These are phyloP conservation scores for Melanotaenia parkinsoni DNA, from an alignment of 2,797 vertebrate genomes.

Conservation along the genomic window DNA sequence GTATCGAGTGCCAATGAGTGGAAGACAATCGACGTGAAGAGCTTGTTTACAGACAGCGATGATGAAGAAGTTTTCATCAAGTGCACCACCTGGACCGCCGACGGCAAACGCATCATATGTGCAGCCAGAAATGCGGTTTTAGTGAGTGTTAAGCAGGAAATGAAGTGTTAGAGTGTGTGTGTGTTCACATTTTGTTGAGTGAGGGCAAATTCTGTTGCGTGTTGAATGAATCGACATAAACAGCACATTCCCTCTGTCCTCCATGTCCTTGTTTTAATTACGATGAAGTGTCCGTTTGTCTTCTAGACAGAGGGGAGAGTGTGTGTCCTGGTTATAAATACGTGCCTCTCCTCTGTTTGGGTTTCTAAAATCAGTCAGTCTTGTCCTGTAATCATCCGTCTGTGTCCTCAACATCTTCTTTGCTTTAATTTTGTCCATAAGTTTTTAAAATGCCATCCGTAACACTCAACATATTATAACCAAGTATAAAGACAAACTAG, in stretches of 20 bases:
- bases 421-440: background rate
- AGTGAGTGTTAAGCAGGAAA: slow-evolving; percentile 80
- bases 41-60: slow-evolving; percentile 81
- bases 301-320: slow-evolving; percentile 12
- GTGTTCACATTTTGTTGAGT: background rate
- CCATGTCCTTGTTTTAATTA: slow-evolving; percentile 9
- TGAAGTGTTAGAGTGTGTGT: background rate
- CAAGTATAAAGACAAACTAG: background rate
- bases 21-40: slow-evolving; percentile 86
- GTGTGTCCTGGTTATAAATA: slow-evolving; percentile 48
- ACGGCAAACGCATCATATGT: slow-evolving; percentile 85
- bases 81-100: slow-evolving; percentile 92
- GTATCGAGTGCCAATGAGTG: slow-evolving; percentile 86
- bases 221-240: background rate
- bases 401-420: no score
- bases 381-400: slow-evolving; percentile 39
- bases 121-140: slow-evolving; percentile 88
- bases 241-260: background rate
- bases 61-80: slow-evolving; percentile 89
- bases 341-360: slow-evolving; percentile 2
- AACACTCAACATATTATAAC: background rate
- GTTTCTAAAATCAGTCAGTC: slow-evolving; percentile 34
- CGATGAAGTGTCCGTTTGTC: slow-evolving; percentile 23
- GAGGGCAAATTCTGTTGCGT: background rate
- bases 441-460: background rate